Conservation (phyloP, 2,797 vertebrate species). For the Dromococcyx pavoninus region DNA sequence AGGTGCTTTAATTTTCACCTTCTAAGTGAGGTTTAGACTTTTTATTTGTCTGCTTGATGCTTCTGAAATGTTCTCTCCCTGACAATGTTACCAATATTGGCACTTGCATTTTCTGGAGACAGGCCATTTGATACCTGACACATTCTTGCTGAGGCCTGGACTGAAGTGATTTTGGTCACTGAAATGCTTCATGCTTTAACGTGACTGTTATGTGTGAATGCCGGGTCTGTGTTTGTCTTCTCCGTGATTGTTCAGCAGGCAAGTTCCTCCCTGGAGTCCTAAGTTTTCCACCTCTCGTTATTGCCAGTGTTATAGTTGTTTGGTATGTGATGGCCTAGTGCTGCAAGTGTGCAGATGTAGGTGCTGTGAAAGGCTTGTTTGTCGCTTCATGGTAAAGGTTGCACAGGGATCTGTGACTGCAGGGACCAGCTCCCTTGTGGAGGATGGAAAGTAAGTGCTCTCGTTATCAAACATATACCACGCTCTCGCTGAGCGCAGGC, state of each 20-base stretch:
- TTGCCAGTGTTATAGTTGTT: neutral
- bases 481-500: neutral
- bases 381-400: neutral
- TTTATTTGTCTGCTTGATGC: neutral
- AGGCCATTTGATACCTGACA: neutral
- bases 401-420: neutral
- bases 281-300: neutral
- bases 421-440: neutral
- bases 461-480: neutral
- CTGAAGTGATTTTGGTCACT: neutral
- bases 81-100: neutral
- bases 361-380: neutral
- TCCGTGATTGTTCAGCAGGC: neutral
- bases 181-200: neutral
- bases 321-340: neutral
- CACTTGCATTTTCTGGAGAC: neutral
- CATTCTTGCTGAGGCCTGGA: neutral
- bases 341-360: neutral
- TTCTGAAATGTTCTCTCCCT: neutral
- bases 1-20: neutral
- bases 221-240: neutral
- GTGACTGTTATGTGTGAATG: neutral
- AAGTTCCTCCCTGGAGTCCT: neutral
- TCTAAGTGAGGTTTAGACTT: neutral
- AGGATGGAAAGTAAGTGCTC: neutral